Evolutionary conservation across 2,888 invertebrate genomes (phyloP).

Genomic region (Drosophila fungiperda): DNA sequence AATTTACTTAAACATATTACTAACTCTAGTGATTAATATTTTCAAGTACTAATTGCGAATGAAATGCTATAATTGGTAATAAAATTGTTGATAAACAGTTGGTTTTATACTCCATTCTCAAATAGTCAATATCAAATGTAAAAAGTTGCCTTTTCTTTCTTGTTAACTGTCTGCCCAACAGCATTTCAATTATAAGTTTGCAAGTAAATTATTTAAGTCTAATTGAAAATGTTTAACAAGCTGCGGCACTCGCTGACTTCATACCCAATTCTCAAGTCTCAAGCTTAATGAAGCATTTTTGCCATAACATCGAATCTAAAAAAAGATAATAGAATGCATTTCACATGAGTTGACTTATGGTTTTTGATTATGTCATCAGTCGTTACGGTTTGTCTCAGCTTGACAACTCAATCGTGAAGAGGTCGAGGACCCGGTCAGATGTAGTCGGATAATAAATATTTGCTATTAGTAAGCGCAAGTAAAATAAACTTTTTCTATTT

Average conservation of each 20-base stretch:
- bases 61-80: not conserved
- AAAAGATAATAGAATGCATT: not conserved
- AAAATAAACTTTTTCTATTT: slow-evolving; percentile 38
- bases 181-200: slow-evolving; percentile 66
- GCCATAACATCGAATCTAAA: not conserved
- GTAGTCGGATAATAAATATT: slow-evolving; percentile 23
- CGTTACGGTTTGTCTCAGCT: slow-evolving; percentile 2
- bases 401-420: slow-evolving; percentile 9
- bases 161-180: slow-evolving; percentile 30
- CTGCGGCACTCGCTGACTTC: slow-evolving; percentile 8
- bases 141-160: not conserved
- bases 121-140: not conserved
- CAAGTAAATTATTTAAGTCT: slow-evolving; percentile 49
- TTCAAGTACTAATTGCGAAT: not conserved
- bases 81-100: not conserved
- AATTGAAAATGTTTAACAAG: slow-evolving; percentile 39
- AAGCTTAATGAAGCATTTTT: slow-evolving; percentile 28
- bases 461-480: slow-evolving; percentile 31
- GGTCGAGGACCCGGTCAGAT: slow-evolving; percentile 12
- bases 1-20: not conserved
- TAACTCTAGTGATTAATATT: not conserved
- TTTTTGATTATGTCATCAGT: slow-evolving; percentile 10
- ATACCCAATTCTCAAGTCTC: slow-evolving; percentile 10
- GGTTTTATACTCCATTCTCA: not conserved
- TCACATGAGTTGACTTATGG: not conserved